Base-by-base conservation (phyloP, 2,797 vertebrate genomes). In the Liasis olivaceus region DNA sequence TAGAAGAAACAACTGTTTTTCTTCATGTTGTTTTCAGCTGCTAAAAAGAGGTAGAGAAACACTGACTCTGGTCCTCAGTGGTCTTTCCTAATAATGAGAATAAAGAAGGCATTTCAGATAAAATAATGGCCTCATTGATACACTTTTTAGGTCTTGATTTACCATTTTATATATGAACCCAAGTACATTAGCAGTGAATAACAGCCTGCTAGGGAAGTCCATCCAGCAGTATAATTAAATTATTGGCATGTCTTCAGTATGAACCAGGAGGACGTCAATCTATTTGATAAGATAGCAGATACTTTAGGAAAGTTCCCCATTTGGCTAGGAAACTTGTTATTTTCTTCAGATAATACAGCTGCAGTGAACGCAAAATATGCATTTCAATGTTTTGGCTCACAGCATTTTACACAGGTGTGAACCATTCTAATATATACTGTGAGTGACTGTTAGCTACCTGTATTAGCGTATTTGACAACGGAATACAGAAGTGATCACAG, bases 121-220 rank as follows among this genome's bases (percentile, higher is more conserved):
- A 96, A 96, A 95, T 93, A 94, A 94, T 62, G 85, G 91, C 92
- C 93, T 92, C 69, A 42, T 91, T 92, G 14, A 93, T 93, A 93
- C 90, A 12, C 88, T 62, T 91, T 90, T 93, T 26, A 93, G 90
- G 87, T 93, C 94, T 85, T 54, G 91, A 77, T 94, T 94, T 89
- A 91, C 89, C 60, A 87, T 96, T 95, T 90, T 87, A 54, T 94
- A 81, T 93, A 93, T 86, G 89, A 96, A 94, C 56, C 51, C 93
- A 92, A 96, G 91, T 59, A 88, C 47, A 93, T 94, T 93, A 96
- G 89, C 72, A 90, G 92, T 92, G 95, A 96, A 94, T 93, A 94
- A 66, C 93, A 94, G 88, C 84, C 88, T 91, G 87, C 36, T 95
- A 91, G 47, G 22, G 88, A 94, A 91, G 92, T 91, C 92, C 92